Evolutionary conservation across 2,888 invertebrate species (phyloP).

Genomic region (Pristionchus japonicus): DNA sequence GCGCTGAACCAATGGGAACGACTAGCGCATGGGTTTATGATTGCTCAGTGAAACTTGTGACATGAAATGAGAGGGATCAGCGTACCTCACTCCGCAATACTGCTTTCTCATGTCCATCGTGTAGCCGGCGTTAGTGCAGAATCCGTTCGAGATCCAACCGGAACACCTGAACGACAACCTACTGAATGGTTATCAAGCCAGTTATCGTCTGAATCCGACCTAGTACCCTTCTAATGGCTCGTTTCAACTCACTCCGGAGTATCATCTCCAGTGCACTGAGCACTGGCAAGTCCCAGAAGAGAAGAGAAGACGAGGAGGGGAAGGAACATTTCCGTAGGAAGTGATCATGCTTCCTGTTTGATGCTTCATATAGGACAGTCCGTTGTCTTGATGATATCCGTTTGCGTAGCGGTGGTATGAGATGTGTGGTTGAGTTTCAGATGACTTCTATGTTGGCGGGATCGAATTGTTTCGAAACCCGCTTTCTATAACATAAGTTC

Average conservation of each 20-base stretch:
- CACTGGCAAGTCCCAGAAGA: neutral
- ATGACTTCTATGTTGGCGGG: too few relatives aligned
- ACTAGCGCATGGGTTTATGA: neutral
- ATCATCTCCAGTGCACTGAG: slow-evolving; percentile 10
- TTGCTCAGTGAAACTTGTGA: neutral
- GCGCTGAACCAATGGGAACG: neutral
- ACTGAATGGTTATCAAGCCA: too few relatives aligned
- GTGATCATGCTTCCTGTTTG: too few relatives aligned
- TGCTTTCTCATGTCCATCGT: neutral
- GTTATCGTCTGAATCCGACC: too few relatives aligned
- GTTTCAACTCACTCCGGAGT: neutral
- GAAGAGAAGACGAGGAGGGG: neutral
- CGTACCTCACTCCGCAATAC: neutral
- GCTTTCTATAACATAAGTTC: too few relatives aligned
- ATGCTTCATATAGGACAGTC: neutral
- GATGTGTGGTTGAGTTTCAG: neutral
- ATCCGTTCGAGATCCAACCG: neutral
- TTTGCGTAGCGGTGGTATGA: neutral
- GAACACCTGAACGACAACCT: neutral
- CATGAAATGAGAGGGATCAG: too few relatives aligned
- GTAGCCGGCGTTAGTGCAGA: neutral
- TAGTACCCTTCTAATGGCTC: too few relatives aligned
- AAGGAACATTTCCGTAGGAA: neutral
- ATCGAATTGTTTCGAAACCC: too few relatives aligned
- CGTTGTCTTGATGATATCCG: neutral